These are phyloP conservation scores for Drosophila nikananu DNA, from an alignment of 1,140 invertebrate species.

Conservation along the genomic window DNA sequence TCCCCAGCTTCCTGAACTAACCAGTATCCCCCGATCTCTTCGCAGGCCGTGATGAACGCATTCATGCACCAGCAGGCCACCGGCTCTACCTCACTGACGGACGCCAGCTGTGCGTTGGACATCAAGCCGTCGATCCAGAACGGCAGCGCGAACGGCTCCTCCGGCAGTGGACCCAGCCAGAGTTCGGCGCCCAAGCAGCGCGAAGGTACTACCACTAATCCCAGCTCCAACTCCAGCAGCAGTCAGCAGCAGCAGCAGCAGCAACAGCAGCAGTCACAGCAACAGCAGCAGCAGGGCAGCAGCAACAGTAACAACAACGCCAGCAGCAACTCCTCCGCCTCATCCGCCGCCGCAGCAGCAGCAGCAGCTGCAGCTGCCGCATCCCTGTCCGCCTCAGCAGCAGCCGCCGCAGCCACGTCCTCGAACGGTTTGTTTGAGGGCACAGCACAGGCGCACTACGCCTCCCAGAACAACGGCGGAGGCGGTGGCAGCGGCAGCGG, in stretches of 20 bases:
- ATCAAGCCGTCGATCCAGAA: constrained; percentile 90
- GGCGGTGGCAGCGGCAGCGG: constrained; percentile 34
- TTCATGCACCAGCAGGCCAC: constrained; percentile 86
- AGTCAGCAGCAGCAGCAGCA: constrained; percentile 67
- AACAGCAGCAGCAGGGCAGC: constrained; percentile 74
- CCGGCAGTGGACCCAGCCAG: constrained; percentile 58
- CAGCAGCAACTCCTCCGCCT: constrained; percentile 72
- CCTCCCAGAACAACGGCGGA: constrained; percentile 54
- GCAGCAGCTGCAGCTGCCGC: constrained; percentile 64
- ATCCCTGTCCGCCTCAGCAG: constrained; percentile 57
- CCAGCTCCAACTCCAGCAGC: constrained; percentile 74
- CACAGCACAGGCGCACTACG: constrained; percentile 79
- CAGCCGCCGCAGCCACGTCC: constrained; percentile 48
- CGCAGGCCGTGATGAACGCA: constrained; percentile 84
- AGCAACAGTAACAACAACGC: constrained; percentile 63
- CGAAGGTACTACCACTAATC: constrained; percentile 87
- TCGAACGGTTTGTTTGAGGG: constrained; percentile 79
- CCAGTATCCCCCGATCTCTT: constrained; percentile 4
- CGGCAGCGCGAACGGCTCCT: constrained; percentile 83
- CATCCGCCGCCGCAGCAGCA: constrained; percentile 67
- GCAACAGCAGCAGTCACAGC: constrained; percentile 43
- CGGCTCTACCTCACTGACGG: constrained; percentile 85
- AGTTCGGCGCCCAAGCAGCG: constrained; percentile 89
- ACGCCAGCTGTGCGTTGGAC: constrained; percentile 88
- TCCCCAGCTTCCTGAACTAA: background rate